These are phyloP conservation scores for Leucopternis melanops DNA, from an alignment of 2,113 vertebrate genomes.

Conservation along the genomic window DNA sequence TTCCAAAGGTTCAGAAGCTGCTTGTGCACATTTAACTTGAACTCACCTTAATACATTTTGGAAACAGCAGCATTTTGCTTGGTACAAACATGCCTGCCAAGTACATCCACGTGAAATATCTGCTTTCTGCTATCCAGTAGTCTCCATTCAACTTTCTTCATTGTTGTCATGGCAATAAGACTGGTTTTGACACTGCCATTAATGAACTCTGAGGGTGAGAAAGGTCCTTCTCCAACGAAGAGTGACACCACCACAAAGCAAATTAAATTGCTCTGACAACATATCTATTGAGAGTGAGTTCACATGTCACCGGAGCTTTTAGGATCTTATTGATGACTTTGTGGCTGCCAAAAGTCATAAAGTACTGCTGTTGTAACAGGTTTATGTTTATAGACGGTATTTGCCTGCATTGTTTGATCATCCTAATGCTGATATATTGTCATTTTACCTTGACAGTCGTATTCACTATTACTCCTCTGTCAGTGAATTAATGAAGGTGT, in stretches of 20 bases:
- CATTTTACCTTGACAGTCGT: constrained; percentile 19
- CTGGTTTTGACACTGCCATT: constrained; percentile 39
- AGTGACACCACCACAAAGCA: constrained; percentile 48
- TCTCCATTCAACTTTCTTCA: constrained; percentile 33
- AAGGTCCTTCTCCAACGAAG: constrained; percentile 39
- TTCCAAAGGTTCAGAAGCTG: background rate
- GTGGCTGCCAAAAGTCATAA: constrained; percentile 31
- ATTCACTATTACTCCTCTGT: background rate
- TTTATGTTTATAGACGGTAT: constrained; percentile 39
- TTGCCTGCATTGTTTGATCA: constrained; percentile 10
- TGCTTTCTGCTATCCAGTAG: constrained; percentile 4
- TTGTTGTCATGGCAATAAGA: constrained; percentile 49
- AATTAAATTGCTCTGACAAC: constrained; percentile 60
- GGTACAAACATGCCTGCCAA: background rate
- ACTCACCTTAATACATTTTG: background rate
- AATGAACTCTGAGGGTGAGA: constrained; percentile 50
- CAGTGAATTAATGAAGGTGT: constrained; percentile 36
- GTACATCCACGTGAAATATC: background rate
- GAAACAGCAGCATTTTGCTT: background rate
- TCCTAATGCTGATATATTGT: constrained; percentile 18
- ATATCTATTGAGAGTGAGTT: constrained; percentile 44
- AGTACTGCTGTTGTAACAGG: constrained; percentile 27
- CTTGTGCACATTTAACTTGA: background rate
- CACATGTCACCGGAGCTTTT: constrained; percentile 44
- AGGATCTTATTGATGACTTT: constrained; percentile 56